Conservation (phyloP, 1,140 invertebrate genomes). For the Macrosteles quadrilineatus region DNA sequence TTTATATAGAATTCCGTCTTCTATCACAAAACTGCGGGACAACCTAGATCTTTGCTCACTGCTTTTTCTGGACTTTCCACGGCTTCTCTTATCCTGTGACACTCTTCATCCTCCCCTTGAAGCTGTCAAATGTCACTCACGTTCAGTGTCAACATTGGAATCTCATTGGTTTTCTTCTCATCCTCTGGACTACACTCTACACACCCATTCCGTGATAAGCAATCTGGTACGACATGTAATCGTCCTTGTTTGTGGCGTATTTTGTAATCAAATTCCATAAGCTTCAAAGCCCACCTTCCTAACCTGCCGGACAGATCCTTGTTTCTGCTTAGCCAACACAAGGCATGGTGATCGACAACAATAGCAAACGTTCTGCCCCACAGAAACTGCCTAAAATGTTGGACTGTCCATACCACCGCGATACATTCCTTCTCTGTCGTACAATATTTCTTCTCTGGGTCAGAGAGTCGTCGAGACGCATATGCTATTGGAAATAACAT, state of each 20-base stretch:
- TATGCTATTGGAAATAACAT: constrained; percentile 38
- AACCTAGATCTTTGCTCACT: background rate
- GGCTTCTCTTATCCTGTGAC: background rate
- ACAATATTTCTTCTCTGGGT: constrained; percentile 47
- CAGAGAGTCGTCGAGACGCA: constrained; percentile 42
- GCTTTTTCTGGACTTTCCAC: background rate
- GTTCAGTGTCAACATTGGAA: background rate
- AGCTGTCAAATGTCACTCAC: background rate
- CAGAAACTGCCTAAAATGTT: constrained; percentile 54
- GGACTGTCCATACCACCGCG: constrained; percentile 48
- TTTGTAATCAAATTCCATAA: constrained; percentile 54
- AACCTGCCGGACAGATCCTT: constrained; percentile 53
- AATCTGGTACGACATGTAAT: background rate
- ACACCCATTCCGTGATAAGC: background rate
- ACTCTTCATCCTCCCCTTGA: background rate
- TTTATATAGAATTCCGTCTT: background rate
- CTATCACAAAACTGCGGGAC: background rate
- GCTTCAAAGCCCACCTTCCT: constrained; percentile 53
- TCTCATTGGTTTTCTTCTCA: background rate
- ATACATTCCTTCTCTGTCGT: too few relatives aligned
- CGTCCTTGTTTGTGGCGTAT: constrained; percentile 50
- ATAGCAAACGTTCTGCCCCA: constrained; percentile 54
- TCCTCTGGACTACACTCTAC: background rate
- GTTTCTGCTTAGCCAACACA: constrained; percentile 52
- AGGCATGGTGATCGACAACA: constrained; percentile 55